phyloP scores from a whole-genome alignment of 1,140 invertebrate species.

The Rhopalosiphum padi region DNA sequence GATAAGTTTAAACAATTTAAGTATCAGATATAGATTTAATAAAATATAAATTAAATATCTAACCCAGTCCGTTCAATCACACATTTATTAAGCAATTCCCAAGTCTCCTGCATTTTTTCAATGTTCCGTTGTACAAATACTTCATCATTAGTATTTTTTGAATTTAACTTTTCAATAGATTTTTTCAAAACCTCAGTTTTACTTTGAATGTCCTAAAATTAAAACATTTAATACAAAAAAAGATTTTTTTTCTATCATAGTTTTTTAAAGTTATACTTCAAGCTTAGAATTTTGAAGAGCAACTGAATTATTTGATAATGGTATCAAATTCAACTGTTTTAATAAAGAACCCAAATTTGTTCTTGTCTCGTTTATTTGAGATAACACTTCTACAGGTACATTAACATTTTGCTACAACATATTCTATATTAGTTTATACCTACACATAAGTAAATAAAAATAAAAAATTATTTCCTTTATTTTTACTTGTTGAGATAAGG shows the following conservation, averaged over 20 bases:
- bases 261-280: constrained; percentile 62
- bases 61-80: constrained; percentile 41
- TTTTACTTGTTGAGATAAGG: constrained; percentile 48
- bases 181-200: constrained; percentile 15
- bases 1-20: not conserved
- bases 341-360: constrained; percentile 69
- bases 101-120: constrained; percentile 33
- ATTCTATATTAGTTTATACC: constrained; percentile 3
- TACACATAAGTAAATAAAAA: not conserved
- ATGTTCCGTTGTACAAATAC: constrained; percentile 38
- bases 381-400: constrained; percentile 66
- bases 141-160: constrained; percentile 41
- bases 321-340: constrained; percentile 65
- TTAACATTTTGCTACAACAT: constrained; percentile 54
- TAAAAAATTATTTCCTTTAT: not conserved
- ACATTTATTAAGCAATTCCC: constrained; percentile 51
- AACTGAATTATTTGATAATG: constrained; percentile 73
- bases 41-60: constrained; percentile 23
- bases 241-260: not conserved
- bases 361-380: constrained; percentile 68
- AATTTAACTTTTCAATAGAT: constrained; percentile 41
- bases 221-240: not conserved
- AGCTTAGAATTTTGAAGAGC: constrained; percentile 70
- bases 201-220: constrained; percentile 36
- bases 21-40: not conserved